Evolutionary conservation across 2,797 vertebrate species (phyloP).

Genomic region (Capromys pilorides): DNA sequence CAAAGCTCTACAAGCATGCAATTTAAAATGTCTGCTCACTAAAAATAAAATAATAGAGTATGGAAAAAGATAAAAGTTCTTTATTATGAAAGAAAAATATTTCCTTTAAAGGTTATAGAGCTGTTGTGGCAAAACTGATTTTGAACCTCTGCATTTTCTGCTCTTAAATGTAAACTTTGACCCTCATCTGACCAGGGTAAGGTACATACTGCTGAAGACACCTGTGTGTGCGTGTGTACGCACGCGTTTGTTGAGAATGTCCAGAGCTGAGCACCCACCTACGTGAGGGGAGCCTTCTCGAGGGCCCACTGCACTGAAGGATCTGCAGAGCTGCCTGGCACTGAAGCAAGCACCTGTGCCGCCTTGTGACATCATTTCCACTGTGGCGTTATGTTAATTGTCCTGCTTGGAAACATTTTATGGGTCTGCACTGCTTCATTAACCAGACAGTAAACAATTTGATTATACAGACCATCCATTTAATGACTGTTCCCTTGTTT

Average conservation of each 20-base stretch:
- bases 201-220: not conserved
- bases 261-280: not conserved
- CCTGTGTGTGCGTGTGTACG: too few species aligned
- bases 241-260: not conserved
- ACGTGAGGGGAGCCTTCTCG: not conserved
- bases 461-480: not conserved
- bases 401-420: not conserved
- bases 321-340: not conserved
- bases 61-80: conserved; percentile 66
- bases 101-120: conserved; percentile 75
- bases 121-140: conserved; percentile 7
- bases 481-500: not conserved
- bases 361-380: not conserved
- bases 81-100: conserved; percentile 60
- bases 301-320: rapidly evolving
- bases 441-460: not conserved
- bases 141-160: not conserved
- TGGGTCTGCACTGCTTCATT: not conserved
- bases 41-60: conserved; percentile 75
- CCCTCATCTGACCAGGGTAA: not conserved
- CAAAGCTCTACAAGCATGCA: conserved; percentile 64
- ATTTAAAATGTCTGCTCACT: conserved; percentile 75
- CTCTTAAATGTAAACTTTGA: conserved; percentile 49
- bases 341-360: not conserved
- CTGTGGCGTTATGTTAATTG: not conserved